These are phyloP conservation scores for Lamellibrachia satsuma DNA, from an alignment of 2,888 invertebrate species.

Conservation along the genomic window DNA sequence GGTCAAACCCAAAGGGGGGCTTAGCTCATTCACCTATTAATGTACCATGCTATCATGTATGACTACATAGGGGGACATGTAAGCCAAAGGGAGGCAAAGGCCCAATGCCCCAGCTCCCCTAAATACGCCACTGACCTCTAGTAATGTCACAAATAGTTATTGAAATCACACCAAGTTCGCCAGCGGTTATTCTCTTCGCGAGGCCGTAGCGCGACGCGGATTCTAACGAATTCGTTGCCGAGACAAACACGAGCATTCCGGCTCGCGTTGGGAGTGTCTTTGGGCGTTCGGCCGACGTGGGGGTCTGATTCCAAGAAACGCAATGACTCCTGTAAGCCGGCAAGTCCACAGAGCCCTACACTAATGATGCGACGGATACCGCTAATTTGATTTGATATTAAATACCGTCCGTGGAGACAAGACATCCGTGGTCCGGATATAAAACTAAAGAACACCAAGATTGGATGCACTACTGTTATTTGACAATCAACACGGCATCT, in stretches of 20 bases:
- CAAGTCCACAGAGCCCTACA: neutral
- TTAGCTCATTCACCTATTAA: too few species aligned
- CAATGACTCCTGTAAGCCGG: neutral
- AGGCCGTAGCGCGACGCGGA: neutral
- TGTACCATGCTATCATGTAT: too few species aligned
- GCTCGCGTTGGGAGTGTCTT: neutral
- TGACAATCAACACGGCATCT: neutral
- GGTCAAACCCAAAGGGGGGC: too few species aligned
- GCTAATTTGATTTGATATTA: conserved; percentile 17
- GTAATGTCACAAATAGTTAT: too few species aligned
- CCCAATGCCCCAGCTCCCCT: too few species aligned
- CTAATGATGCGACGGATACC: neutral
- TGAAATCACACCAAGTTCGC: neutral
- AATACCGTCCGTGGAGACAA: neutral
- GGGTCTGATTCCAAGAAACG: neutral
- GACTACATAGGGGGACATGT: too few species aligned
- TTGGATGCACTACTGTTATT: neutral
- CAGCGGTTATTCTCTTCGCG: neutral
- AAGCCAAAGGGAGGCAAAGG: too few species aligned
- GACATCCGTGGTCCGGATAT: neutral
- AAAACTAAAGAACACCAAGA: neutral
- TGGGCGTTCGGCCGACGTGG: neutral
- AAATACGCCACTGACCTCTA: too few species aligned
- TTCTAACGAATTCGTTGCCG: neutral
- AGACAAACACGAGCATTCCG: neutral